phyloP scores from a whole-genome alignment of 2,113 vertebrate genomes.

The Brienomyrus brachyistius region DNA sequence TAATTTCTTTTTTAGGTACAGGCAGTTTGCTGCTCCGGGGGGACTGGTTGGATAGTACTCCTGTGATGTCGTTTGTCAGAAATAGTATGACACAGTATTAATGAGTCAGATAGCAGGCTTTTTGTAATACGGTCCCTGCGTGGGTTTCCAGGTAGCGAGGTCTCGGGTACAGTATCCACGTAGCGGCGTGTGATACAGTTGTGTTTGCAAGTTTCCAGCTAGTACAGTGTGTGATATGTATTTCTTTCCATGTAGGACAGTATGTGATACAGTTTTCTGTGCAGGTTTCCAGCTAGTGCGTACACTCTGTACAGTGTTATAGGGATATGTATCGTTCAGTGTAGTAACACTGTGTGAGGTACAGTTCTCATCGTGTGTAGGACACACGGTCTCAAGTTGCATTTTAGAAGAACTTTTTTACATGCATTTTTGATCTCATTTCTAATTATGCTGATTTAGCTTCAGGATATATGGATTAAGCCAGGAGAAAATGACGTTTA shows the following conservation, averaged over 20 bases:
- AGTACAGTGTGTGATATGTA: neutral
- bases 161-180: neutral
- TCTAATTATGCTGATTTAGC: neutral
- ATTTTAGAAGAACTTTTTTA: neutral
- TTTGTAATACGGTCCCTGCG: neutral
- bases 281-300: neutral
- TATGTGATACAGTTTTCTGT: neutral
- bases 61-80: neutral
- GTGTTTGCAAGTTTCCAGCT: neutral
- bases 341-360: neutral
- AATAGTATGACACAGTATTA: neutral
- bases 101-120: neutral
- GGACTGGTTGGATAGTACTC: neutral
- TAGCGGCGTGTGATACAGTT: neutral
- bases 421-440: neutral
- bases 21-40: neutral
- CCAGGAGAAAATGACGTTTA: neutral
- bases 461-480: neutral
- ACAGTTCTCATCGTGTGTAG: neutral
- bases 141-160: neutral
- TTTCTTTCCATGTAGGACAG: neutral
- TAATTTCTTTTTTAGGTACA: neutral
- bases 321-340: neutral
- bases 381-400: neutral
- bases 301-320: neutral